Evolutionary conservation across 1,140 invertebrate species (phyloP).

Genomic region (Ruditapes philippinarum): DNA sequence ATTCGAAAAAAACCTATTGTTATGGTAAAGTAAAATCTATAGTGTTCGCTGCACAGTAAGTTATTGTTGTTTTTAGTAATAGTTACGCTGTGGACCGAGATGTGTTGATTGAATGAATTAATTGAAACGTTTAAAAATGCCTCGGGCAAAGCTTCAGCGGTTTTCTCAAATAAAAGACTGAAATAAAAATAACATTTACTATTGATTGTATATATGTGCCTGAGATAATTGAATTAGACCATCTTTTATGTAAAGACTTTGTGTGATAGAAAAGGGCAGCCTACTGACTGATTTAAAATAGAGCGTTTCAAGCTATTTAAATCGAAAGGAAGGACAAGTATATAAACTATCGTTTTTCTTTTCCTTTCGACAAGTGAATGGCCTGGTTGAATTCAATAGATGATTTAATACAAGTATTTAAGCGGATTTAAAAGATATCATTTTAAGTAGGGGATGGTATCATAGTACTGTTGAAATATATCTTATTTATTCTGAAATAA

Average conservation of each 20-base stretch:
- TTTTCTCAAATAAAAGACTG: constrained; percentile 14
- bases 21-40: background rate
- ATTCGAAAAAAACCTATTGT: too few relatives aligned
- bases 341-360: background rate
- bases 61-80: constrained; percentile 26
- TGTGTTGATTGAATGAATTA: constrained; percentile 1
- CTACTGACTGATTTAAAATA: too few relatives aligned
- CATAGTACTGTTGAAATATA: background rate
- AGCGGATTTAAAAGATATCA: constrained; percentile 19
- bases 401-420: constrained; percentile 19
- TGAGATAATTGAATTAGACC: background rate
- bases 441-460: constrained; percentile 13
- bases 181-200: background rate
- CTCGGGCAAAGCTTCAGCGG: background rate
- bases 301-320: too few relatives aligned
- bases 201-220: too few relatives aligned
- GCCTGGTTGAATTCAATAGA: background rate
- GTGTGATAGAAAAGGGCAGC: too few relatives aligned
- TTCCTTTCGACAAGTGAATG: background rate
- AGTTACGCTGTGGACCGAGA: background rate
- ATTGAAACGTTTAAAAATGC: background rate
- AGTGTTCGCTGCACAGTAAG: background rate
- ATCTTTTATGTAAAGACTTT: too few relatives aligned
- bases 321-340: too few relatives aligned
- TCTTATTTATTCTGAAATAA: constrained; percentile 8